Percentiles rank a stretch among this genome's conserved stretches.
Conservation (phyloP, 1,140 invertebrate genomes). For the Brachionus angularis region DNA sequence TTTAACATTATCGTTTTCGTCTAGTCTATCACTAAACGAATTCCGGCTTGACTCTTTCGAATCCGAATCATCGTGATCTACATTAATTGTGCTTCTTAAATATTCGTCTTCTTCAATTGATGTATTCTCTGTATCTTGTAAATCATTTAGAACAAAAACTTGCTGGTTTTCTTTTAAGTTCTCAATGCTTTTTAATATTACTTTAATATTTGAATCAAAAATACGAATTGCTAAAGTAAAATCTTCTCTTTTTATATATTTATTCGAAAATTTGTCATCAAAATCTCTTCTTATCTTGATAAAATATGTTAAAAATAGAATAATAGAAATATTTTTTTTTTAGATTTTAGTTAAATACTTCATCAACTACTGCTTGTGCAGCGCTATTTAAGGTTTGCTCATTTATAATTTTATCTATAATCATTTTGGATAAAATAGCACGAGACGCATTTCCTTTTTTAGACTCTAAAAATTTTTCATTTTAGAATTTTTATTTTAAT, state of each 20-base stretch:
- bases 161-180: too few relatives aligned
- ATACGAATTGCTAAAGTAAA: conserved; percentile 7
- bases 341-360: too few relatives aligned
- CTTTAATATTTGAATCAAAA: conserved; percentile 12
- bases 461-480: background rate
- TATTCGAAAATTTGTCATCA: conserved; percentile 1
- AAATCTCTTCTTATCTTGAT: conserved; percentile 8
- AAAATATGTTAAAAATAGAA: too few relatives aligned
- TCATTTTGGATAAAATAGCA: background rate
- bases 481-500: background rate
- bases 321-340: too few relatives aligned
- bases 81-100: too few relatives aligned
- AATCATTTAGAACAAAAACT: background rate
- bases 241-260: background rate
- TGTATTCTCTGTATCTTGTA: background rate
- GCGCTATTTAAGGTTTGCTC: conserved; percentile 34
- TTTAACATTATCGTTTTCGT: conserved; percentile 13
- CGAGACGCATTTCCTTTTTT: background rate
- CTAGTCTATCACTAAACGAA: background rate
- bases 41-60: background rate
- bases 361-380: conserved; percentile 21
- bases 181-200: background rate
- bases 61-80: background rate
- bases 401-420: conserved; percentile 7
- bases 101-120: background rate